Base-by-base conservation (phyloP, 2,113 vertebrate genomes). In the Pachypanchax playfairii region DNA sequence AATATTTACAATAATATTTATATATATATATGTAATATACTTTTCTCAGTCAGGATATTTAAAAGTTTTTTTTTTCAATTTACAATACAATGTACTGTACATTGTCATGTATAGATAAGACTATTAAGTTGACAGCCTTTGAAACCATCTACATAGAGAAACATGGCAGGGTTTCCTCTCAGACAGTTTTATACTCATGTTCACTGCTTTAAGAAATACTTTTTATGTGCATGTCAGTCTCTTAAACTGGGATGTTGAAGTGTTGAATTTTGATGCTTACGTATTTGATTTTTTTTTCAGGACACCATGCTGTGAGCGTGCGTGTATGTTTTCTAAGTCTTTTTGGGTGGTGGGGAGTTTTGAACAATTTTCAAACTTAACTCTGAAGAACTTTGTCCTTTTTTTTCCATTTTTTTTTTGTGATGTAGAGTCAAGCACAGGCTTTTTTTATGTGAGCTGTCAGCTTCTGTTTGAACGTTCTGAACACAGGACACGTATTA, bases 111-210 rank as follows among this genome's bases (percentile, higher is more conserved):
- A 64, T 53, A 74, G 50, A 82, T 83, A 68, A 83, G 50, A 21
- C 44, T 22, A 49, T 65, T 65, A 46, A 65, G 61, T 29, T 47
- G 75, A 66, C 68, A 61, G 54, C 26, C 65, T 85, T 83, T 86
- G 65, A 80, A 85, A 63, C 0, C 1, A 35, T 73, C 72, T 65
- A 63, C 61, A 71, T 69, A 79, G 65, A 46, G 22, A 74, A 76
- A 68, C 61, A 38, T 55, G 65, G 65, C 65, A 65, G 74, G 33
- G 39, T 61, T 72, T 84, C 53, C 64, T 75, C 66, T 54, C 47
- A 18, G 28, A 48, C 44, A 43, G 63, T 69, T 80, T 54, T 76
- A 55, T 56, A 56, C 65, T 51, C 68, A 56, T 79, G 77, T 68
- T 65, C 52, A 0, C 42, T 31, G 65, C 62, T 57, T 69, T 18